Conservation (phyloP, 2,888 invertebrate genomes). For the Drosophila histrio region DNA sequence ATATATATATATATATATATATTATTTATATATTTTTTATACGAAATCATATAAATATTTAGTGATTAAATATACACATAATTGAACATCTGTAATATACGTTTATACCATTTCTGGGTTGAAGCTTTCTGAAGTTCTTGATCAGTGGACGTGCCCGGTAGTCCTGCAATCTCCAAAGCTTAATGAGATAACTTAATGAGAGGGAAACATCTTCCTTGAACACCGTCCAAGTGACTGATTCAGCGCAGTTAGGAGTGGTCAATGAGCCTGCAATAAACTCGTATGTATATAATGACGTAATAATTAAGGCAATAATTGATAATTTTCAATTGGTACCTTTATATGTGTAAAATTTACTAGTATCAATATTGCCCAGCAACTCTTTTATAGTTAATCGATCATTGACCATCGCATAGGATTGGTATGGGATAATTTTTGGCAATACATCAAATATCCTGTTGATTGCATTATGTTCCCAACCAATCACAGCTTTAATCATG, state of each 20-base stretch:
- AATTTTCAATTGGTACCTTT: slow-evolving; percentile 79
- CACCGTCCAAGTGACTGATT: slow-evolving; percentile 90
- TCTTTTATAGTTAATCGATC: slow-evolving; percentile 58
- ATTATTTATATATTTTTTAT: too few species aligned
- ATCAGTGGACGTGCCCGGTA: neutral
- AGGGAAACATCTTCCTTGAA: slow-evolving; percentile 75
- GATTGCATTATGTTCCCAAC: neutral
- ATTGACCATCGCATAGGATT: slow-evolving; percentile 47
- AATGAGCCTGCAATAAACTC: slow-evolving; percentile 85
- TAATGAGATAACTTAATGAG: neutral
- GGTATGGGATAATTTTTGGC: slow-evolving; percentile 46
- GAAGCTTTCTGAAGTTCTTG: neutral
- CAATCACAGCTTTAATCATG: slow-evolving; percentile 82
- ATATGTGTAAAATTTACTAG: slow-evolving; percentile 76
- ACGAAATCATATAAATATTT: too few species aligned
- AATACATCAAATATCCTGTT: slow-evolving; percentile 59
- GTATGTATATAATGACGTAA: neutral
- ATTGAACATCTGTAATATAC: neutral
- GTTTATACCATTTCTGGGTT: neutral
- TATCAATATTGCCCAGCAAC: slow-evolving; percentile 72
- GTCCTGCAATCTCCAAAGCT: slow-evolving; percentile 62
- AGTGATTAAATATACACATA: too few species aligned
- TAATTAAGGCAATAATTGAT: neutral
- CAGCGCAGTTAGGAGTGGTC: slow-evolving; percentile 90
- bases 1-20: neutral